phyloP scores from a whole-genome alignment of 2,888 invertebrate genomes.

The Synergus japonicus region DNA sequence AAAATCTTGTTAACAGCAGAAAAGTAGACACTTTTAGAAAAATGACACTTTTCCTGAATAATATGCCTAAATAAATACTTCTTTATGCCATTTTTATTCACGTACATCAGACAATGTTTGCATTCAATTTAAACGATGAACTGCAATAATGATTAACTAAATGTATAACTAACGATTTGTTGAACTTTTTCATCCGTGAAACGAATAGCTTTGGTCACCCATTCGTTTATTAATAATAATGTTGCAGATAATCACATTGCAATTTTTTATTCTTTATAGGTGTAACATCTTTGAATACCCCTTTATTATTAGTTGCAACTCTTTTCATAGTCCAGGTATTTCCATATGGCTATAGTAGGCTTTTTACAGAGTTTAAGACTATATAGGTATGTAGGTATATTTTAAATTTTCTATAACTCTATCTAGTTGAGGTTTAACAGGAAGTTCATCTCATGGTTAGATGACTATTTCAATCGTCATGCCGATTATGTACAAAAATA shows the following conservation, averaged over 20 bases:
- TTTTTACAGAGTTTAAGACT: too few relatives aligned
- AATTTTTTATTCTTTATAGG: not conserved
- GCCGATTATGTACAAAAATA: constrained; percentile 30
- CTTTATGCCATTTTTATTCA: too few relatives aligned
- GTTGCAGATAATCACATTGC: constrained; percentile 21
- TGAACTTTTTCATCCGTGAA: constrained; percentile 29
- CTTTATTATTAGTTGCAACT: too few relatives aligned
- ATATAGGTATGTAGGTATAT: too few relatives aligned
- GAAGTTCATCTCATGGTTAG: constrained; percentile 37
- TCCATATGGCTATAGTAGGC: too few relatives aligned
- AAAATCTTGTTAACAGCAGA: too few relatives aligned
- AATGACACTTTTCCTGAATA: too few relatives aligned
- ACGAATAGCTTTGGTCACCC: constrained; percentile 29
- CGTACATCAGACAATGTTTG: not conserved
- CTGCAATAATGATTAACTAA: not conserved
- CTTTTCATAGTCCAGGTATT: too few relatives aligned
- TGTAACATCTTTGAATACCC: too few relatives aligned
- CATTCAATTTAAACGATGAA: not conserved
- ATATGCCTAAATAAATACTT: too few relatives aligned
- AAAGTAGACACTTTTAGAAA: too few relatives aligned
- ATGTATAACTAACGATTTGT: constrained; percentile 34
- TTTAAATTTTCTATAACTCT: not conserved
- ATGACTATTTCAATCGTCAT: constrained; percentile 26
- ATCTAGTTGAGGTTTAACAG: constrained; percentile 24
- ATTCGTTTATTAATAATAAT: constrained; percentile 30